These are phyloP conservation scores for Heliconius charithonia DNA, from an alignment of 2,888 invertebrate species.

Conservation along the genomic window DNA sequence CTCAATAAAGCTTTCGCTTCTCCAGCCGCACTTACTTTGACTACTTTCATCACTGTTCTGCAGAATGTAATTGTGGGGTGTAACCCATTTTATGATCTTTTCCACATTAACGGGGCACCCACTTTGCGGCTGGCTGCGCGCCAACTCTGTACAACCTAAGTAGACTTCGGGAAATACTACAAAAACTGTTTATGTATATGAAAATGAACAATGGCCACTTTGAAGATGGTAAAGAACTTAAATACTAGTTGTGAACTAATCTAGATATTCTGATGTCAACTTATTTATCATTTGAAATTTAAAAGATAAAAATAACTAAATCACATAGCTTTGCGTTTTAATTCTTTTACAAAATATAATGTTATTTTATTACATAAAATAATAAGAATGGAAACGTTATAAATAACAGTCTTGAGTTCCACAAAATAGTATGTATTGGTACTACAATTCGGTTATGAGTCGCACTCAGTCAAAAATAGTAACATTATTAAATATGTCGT, in stretches of 20 bases:
- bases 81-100: conserved; percentile 22
- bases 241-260: background rate
- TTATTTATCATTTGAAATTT: background rate
- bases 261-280: background rate
- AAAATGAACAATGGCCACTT: background rate
- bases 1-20: background rate
- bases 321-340: no score
- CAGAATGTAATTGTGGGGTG: background rate
- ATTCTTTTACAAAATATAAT: no score
- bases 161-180: background rate
- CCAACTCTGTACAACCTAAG: conserved; percentile 18
- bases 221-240: background rate
- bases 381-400: no score
- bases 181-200: conserved; percentile 19
- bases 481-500: no score
- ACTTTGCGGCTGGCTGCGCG: conserved; percentile 20
- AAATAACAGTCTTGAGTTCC: background rate
- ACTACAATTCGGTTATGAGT: background rate
- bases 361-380: no score
- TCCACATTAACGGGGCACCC: conserved; percentile 17
- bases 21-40: background rate
- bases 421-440: background rate
- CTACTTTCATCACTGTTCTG: background rate
- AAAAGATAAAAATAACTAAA: no score
- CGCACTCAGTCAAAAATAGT: no score